Evolutionary conservation across 2,888 invertebrate genomes (phyloP).

Genomic region (Amphiduros pacificus): DNA sequence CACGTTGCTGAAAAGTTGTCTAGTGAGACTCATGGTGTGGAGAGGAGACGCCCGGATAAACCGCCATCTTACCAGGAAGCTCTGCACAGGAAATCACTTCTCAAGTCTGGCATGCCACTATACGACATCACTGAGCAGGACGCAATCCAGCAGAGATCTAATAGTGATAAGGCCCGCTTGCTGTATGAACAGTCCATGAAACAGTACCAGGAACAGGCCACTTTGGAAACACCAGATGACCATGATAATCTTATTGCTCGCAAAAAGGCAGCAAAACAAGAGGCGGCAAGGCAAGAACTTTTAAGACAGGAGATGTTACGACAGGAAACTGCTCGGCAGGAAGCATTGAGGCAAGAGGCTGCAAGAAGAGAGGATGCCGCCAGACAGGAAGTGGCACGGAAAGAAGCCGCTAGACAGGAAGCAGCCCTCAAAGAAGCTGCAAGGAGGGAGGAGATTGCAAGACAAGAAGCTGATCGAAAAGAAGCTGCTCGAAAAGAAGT

Average conservation of each 20-base stretch:
- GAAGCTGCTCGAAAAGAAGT: too few relatives aligned
- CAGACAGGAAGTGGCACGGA: background rate
- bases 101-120: slow-evolving; percentile 11
- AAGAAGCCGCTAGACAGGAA: background rate
- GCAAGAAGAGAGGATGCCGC: background rate
- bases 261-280: too few relatives aligned
- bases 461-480: background rate
- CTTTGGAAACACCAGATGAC: too few relatives aligned
- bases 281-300: too few relatives aligned
- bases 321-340: too few relatives aligned
- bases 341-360: too few relatives aligned
- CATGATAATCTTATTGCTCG: too few relatives aligned
- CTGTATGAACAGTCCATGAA: slow-evolving; percentile 50
- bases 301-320: too few relatives aligned
- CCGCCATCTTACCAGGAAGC: slow-evolving; percentile 52
- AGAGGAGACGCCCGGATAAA: slow-evolving; percentile 36
- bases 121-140: background rate
- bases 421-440: background rate
- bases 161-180: slow-evolving; percentile 42
- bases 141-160: slow-evolving; percentile 36
- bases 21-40: too few relatives aligned
- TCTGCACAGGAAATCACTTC: slow-evolving; percentile 40
- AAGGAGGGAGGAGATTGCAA: background rate
- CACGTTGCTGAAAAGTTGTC: too few relatives aligned
- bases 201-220: slow-evolving; percentile 13